These are phyloP conservation scores for Blastobasis lacticolella DNA, from an alignment of 2,888 invertebrate genomes.

Conservation along the genomic window DNA sequence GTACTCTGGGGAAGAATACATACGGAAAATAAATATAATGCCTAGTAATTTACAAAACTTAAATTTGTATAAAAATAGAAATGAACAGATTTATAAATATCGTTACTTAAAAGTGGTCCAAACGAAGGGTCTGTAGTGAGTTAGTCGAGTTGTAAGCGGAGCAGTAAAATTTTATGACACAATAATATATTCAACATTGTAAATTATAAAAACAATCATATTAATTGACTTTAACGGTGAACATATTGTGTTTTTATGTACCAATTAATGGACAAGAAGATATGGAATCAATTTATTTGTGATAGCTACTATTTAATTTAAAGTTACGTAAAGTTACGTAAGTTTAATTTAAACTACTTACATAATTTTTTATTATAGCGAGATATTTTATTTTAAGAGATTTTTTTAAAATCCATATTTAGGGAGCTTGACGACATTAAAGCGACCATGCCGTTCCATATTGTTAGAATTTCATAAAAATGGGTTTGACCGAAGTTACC, in stretches of 20 bases:
- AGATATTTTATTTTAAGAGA: too few species aligned
- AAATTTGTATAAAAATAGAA: not conserved
- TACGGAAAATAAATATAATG: too few species aligned
- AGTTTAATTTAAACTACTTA: too few species aligned
- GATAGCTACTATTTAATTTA: constrained; percentile 6
- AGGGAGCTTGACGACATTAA: too few species aligned
- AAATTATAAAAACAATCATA: constrained; percentile 18
- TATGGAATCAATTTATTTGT: constrained; percentile 11
- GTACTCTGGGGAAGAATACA: too few species aligned
- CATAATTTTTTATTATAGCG: too few species aligned
- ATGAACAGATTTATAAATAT: not conserved
- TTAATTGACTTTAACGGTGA: constrained; percentile 16
- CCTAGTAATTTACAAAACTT: too few species aligned
- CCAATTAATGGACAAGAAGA: constrained; percentile 13
- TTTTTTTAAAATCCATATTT: too few species aligned
- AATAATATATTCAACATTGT: constrained; percentile 12
- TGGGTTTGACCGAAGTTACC: too few species aligned
- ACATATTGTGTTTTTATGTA: constrained; percentile 14
- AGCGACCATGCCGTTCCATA: too few species aligned
- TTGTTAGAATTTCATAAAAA: too few species aligned
- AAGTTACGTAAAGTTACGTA: too few species aligned
- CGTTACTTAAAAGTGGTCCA: not conserved
- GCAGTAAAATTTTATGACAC: constrained; percentile 13
- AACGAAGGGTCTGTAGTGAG: not conserved
- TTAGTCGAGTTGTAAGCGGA: not conserved